Percentiles rank a stretch among this genome's conserved stretches.
Evolutionary conservation across 1,140 invertebrate genomes (phyloP).

Genomic region (Eciton burchellii): DNA sequence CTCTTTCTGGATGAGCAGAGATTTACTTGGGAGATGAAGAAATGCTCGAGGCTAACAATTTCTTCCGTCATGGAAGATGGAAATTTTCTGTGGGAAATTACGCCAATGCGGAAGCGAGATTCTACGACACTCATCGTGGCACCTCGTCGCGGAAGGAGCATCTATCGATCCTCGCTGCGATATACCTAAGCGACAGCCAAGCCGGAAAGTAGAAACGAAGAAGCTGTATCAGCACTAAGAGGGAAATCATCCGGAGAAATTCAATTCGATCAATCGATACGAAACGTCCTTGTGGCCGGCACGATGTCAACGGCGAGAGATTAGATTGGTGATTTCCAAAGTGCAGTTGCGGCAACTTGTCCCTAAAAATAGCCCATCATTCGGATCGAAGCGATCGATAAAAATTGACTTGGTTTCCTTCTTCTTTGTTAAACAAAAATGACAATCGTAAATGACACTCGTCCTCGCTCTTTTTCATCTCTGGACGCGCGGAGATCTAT

Average conservation of each 20-base stretch:
- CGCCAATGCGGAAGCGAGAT: conserved; percentile 58
- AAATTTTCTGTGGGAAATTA: conserved; percentile 38
- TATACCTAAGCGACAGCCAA: conserved; percentile 48
- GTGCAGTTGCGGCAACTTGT: conserved; percentile 23
- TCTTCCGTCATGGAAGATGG: neutral
- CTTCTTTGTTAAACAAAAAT: neutral
- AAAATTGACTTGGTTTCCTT: neutral
- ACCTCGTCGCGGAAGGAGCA: conserved; percentile 62
- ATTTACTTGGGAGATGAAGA: neutral
- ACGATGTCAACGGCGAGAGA: conserved; percentile 10
- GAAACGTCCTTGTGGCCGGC: neutral
- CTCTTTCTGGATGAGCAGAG: neutral
- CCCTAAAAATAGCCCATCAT: neutral
- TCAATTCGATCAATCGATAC: conserved; percentile 37
- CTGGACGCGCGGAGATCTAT: no score
- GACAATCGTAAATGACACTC: no score
- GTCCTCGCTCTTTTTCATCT: no score
- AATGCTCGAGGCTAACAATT: neutral
- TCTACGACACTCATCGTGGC: conserved; percentile 50
- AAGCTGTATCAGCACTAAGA: conserved; percentile 14
- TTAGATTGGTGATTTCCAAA: neutral
- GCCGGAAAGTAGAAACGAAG: conserved; percentile 45
- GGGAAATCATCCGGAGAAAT: conserved; percentile 14
- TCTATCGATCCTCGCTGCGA: conserved; percentile 67
- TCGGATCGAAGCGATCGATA: neutral